Evolutionary conservation across 2,797 vertebrate species (phyloP).

Genomic region (Eleutherodactylus coqui): DNA sequence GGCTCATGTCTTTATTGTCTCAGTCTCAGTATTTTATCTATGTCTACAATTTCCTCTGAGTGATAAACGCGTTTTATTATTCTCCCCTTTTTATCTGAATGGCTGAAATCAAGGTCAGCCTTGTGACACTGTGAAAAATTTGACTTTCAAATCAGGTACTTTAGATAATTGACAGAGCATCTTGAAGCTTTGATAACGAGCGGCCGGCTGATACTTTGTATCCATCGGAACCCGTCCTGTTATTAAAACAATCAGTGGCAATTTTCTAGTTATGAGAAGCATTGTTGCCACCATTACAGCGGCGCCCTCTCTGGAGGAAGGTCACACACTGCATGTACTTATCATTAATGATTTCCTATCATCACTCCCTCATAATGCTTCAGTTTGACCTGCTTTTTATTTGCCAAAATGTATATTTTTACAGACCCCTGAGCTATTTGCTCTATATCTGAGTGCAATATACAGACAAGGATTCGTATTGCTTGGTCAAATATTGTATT

Average conservation of each 20-base stretch:
- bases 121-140: neutral
- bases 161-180: slow-evolving; percentile 58
- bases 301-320: slow-evolving; percentile 2
- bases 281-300: neutral
- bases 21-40: neutral
- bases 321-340: slow-evolving; percentile 31
- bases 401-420: neutral
- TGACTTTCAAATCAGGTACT: slow-evolving; percentile 52
- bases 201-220: slow-evolving; percentile 24
- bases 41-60: neutral
- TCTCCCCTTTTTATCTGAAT: neutral
- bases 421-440: neutral
- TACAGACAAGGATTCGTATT: neutral
- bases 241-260: slow-evolving; percentile 54
- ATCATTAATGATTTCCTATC: slow-evolving; percentile 24
- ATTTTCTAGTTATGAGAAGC: slow-evolving; percentile 14
- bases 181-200: slow-evolving; percentile 28
- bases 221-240: slow-evolving; percentile 20
- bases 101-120: slow-evolving; percentile 26
- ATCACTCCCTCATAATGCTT: slow-evolving; percentile 22
- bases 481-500: neutral
- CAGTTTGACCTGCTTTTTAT: slow-evolving; percentile 5
- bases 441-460: neutral
- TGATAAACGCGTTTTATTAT: neutral
- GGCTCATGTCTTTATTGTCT: neutral